Conservation (phyloP, 2,113 vertebrate genomes). For the Chlorocebus sabaeus region DNA sequence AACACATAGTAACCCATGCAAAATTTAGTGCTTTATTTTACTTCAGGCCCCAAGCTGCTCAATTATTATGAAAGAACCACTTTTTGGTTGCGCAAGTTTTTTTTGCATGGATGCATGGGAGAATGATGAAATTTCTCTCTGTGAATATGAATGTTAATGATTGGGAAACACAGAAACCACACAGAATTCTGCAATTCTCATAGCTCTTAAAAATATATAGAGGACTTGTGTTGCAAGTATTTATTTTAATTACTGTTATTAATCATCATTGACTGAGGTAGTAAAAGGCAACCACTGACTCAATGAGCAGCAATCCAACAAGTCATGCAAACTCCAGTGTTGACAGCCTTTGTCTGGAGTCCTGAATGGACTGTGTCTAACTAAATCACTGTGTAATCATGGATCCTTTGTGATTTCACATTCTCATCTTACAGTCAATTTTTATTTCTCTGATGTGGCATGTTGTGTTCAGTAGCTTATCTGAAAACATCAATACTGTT, state of each 20-base stretch:
- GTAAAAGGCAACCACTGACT: constrained; percentile 45
- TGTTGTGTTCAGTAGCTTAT: constrained; percentile 49
- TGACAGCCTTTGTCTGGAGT: constrained; percentile 24
- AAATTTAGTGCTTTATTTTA: constrained; percentile 15
- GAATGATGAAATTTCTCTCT: neutral
- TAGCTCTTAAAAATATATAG: neutral
- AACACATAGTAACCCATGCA: neutral
- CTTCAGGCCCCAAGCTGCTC: neutral
- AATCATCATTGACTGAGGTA: constrained; percentile 40
- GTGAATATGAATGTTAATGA: constrained; percentile 4
- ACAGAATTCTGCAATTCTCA: constrained; percentile 11
- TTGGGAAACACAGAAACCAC: constrained; percentile 18
- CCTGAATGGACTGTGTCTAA: constrained; percentile 35
- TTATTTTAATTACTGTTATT: constrained; percentile 58
- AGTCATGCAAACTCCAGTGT: neutral
- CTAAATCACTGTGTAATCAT: constrained; percentile 52
- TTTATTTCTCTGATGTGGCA: constrained; percentile 56
- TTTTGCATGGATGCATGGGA: neutral
- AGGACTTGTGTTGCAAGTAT: neutral
- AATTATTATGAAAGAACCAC: neutral
- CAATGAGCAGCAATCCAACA: constrained; percentile 25
- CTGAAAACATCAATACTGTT: constrained; percentile 40
- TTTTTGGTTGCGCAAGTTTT: neutral
- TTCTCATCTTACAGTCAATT: constrained; percentile 43
- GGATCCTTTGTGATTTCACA: constrained; percentile 44